A percentile compares a stretch with the other conserved stretches of the same genome.
phyloP scores from a whole-genome alignment of 2,797 vertebrate genomes.

The Simalia tracyae region DNA sequence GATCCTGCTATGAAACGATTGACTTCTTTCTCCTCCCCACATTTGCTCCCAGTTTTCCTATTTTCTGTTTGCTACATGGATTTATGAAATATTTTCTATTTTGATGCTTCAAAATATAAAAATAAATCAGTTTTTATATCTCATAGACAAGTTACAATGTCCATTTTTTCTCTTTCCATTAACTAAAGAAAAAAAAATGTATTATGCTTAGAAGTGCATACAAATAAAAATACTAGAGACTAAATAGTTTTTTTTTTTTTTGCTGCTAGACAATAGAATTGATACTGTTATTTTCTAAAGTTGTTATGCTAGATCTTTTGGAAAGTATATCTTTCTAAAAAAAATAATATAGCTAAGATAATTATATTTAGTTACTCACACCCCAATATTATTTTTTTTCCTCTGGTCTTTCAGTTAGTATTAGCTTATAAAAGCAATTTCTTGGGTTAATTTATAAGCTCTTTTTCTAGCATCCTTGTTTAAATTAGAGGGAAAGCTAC shows the following conservation, averaged over 20 bases:
- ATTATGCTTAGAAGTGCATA: neutral
- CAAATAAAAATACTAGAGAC: neutral
- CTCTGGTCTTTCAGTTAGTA: neutral
- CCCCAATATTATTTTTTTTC: constrained; percentile 26
- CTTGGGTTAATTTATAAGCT: constrained; percentile 44
- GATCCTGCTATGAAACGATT: constrained; percentile 16
- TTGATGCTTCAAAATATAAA: neutral
- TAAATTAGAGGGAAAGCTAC: constrained; percentile 49
- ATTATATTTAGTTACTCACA: neutral
- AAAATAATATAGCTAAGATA: neutral
- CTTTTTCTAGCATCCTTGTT: constrained; percentile 33
- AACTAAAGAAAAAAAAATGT: neutral
- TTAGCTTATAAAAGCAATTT: constrained; percentile 29
- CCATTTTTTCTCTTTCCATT: neutral
- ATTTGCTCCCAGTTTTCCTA: neutral
- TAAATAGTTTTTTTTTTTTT: neutral
- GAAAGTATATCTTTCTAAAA: neutral
- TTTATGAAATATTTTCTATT: neutral
- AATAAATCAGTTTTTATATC: constrained; percentile 14
- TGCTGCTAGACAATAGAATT: neutral
- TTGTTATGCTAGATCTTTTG: neutral
- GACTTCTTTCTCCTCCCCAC: neutral
- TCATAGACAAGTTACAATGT: neutral
- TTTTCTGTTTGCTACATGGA: neutral
- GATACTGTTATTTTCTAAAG: neutral